phyloP scores from a whole-genome alignment of 2,888 invertebrate genomes.

The Noctua janthina region DNA sequence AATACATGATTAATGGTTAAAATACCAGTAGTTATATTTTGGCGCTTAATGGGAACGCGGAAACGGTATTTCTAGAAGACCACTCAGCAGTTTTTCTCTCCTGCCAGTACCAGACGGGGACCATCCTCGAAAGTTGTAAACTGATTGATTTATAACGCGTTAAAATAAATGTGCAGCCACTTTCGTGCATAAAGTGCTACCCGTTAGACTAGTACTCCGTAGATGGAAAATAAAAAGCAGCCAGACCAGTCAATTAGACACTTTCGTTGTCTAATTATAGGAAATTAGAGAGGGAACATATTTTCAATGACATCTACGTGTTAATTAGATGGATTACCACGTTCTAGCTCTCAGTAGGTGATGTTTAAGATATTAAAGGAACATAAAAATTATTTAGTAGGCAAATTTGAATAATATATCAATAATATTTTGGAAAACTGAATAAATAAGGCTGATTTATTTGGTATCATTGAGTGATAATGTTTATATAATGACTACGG shows the following conservation, averaged over 20 bases:
- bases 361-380: background rate
- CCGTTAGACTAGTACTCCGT: constrained; percentile 63
- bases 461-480: background rate
- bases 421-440: background rate
- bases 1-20: no score
- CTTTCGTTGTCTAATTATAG: constrained; percentile 75
- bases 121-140: constrained; percentile 66
- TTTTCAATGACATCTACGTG: constrained; percentile 62
- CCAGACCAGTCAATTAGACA: constrained; percentile 73
- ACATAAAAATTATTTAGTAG: constrained; percentile 19
- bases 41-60: no score
- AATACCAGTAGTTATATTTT: no score
- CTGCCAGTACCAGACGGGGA: constrained; percentile 48
- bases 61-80: background rate
- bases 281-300: constrained; percentile 54
- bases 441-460: constrained; percentile 17
- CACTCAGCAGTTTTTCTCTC: constrained; percentile 1
- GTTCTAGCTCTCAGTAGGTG: background rate
- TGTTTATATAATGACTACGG: background rate
- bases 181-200: constrained; percentile 55
- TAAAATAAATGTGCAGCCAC: constrained; percentile 44
- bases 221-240: constrained; percentile 73
- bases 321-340: constrained; percentile 60
- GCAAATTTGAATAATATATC: constrained; percentile 15
- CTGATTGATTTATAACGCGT: constrained; percentile 73